A percentile compares a stretch with the other conserved stretches of the same genome.
These are phyloP conservation scores for Conger conger DNA, from an alignment of 2,113 vertebrate genomes.

Conservation along the genomic window DNA sequence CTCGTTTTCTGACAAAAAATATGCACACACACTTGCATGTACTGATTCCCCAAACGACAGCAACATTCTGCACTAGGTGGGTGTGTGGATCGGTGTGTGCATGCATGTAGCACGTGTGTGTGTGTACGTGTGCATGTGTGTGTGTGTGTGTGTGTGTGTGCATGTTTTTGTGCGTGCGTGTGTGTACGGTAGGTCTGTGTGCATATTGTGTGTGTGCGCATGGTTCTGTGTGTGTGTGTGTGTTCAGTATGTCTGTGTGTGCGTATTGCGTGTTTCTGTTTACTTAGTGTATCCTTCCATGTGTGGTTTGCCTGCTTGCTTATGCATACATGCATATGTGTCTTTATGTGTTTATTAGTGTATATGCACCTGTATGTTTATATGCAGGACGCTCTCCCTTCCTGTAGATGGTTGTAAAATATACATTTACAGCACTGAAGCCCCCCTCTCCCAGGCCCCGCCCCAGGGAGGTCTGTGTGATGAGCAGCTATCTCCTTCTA, in stretches of 20 bases:
- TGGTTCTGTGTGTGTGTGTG: constrained; percentile 12
- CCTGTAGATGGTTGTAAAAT: constrained; percentile 47
- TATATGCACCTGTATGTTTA: constrained; percentile 41
- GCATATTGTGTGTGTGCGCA: neutral
- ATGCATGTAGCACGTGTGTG: neutral
- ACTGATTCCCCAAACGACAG: neutral
- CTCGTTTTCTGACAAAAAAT: neutral
- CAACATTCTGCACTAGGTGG: neutral
- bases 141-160: constrained; percentile 8
- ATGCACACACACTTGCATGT: neutral
- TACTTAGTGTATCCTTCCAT: neutral
- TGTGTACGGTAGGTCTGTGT: neutral
- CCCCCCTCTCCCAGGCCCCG: constrained; percentile 28
- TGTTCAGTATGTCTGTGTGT: neutral
- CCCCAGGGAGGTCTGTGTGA: constrained; percentile 22
- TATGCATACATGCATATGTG: constrained; percentile 18
- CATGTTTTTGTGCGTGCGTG: constrained; percentile 12
- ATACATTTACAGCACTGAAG: constrained; percentile 48
- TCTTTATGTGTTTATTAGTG: constrained; percentile 34
- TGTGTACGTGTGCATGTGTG: constrained; percentile 26
- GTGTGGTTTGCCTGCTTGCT: neutral
- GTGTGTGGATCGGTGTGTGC: too few relatives aligned
- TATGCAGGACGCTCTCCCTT: constrained; percentile 41
- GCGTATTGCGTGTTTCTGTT: constrained; percentile 17
- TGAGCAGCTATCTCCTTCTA: neutral